Evolutionary conservation across 2,797 vertebrate species (phyloP).

Genomic region (Aphelocoma californica): DNA sequence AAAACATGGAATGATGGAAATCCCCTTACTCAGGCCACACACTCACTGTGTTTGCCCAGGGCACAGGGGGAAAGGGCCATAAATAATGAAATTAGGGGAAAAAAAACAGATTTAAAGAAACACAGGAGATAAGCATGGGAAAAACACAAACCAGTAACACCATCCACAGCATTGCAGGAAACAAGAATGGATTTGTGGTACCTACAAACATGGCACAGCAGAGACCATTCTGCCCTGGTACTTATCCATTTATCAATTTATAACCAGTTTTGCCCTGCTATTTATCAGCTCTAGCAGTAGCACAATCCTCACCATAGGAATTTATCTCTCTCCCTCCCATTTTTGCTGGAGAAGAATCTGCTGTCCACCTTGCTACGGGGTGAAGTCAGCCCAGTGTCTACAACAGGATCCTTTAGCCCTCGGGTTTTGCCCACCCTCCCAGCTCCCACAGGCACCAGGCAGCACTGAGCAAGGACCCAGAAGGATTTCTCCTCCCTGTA

Average conservation of each 20-base stretch:
- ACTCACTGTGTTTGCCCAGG: background rate
- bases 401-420: accelerated
- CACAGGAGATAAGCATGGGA: background rate
- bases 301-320: background rate
- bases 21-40: background rate
- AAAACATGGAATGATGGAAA: background rate
- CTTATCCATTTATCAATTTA: background rate
- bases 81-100: background rate
- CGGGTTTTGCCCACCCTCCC: background rate
- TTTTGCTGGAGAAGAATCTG: background rate
- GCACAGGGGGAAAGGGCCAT: background rate
- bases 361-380: accelerated
- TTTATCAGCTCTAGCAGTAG: background rate
- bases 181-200: background rate
- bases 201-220: background rate
- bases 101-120: background rate
- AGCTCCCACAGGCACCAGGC: background rate
- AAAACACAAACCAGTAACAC: background rate
- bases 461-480: background rate
- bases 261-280: background rate
- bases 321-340: background rate
- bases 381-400: background rate
- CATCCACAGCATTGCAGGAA: background rate
- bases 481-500: background rate
- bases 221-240: too few relatives aligned